Percentiles rank a stretch among this genome's conserved stretches.
Conservation (phyloP, 1,140 invertebrate species). For the Drosophila pandora region DNA sequence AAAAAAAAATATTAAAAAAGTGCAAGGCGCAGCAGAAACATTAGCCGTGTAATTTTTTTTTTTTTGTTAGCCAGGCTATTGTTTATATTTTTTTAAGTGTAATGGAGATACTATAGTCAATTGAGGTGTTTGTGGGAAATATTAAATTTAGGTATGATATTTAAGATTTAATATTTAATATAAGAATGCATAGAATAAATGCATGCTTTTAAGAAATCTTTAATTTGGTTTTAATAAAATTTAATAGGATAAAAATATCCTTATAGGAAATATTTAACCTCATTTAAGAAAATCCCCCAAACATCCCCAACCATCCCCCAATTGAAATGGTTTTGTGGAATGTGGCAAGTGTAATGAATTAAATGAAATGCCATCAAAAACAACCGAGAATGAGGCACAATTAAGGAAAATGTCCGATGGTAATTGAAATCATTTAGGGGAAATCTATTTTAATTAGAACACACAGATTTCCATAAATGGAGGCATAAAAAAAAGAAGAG, state of each 20-base stretch:
- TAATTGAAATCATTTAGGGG: conserved; percentile 22
- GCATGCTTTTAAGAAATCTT: too few relatives aligned
- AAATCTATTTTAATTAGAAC: conserved; percentile 7
- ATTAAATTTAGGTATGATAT: neutral
- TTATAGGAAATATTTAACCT: too few relatives aligned
- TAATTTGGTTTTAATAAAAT: too few relatives aligned
- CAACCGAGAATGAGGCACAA: neutral
- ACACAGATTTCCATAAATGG: neutral
- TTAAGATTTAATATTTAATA: too few relatives aligned
- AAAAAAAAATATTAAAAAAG: conserved; percentile 8
- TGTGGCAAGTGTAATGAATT: conserved; percentile 3
- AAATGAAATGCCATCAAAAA: neutral
- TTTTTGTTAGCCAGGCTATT: neutral
- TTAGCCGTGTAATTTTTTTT: neutral
- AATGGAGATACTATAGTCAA: neutral
- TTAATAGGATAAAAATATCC: too few relatives aligned
- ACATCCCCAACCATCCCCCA: neutral
- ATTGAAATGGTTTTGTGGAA: neutral
- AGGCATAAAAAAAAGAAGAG: neutral
- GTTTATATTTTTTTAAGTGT: neutral
- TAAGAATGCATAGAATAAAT: too few relatives aligned
- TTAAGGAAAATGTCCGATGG: conserved; percentile 3
- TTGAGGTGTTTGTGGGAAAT: neutral
- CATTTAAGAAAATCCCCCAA: too few relatives aligned
- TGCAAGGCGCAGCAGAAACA: conserved; percentile 40